phyloP scores from a whole-genome alignment of 2,113 vertebrate genomes.

The Coturnix japonica region DNA sequence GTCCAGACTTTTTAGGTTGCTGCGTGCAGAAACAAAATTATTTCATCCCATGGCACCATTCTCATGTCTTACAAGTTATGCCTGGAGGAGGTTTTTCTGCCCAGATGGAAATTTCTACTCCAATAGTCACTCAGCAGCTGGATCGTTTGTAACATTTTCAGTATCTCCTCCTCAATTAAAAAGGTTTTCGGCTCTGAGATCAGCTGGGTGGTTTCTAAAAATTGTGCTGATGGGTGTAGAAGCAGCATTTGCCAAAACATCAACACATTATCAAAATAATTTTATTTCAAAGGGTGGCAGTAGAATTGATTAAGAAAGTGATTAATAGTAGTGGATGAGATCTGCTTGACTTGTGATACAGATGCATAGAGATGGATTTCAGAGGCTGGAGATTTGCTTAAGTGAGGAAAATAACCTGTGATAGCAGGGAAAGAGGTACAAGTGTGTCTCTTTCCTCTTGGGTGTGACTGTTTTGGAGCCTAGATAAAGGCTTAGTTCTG shows the following conservation, averaged over 20 bases:
- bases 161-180: not conserved
- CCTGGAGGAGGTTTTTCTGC: not conserved
- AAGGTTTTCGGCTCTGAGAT: not conserved
- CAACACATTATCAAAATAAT: not conserved
- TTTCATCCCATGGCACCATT: not conserved
- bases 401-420: constrained; percentile 4
- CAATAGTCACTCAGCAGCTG: not conserved
- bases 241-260: not conserved
- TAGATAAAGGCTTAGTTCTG: not conserved
- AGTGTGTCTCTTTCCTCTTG: not conserved
- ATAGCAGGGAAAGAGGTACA: constrained; percentile 23
- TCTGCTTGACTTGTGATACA: not conserved
- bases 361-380: not conserved
- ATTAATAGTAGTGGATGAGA: not conserved
- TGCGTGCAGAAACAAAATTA: not conserved
- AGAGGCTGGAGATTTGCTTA: not conserved
- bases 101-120: not conserved
- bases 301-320: not conserved
- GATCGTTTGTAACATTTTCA: not conserved
- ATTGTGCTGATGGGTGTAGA: not conserved
- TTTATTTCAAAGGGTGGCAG: not conserved
- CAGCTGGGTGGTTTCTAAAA: not conserved
- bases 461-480: constrained; percentile 45
- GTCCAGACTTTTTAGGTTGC: not conserved
- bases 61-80: not conserved